These are phyloP conservation scores for Irena cyanogastra DNA, from an alignment of 2,113 vertebrate genomes.

Conservation along the genomic window DNA sequence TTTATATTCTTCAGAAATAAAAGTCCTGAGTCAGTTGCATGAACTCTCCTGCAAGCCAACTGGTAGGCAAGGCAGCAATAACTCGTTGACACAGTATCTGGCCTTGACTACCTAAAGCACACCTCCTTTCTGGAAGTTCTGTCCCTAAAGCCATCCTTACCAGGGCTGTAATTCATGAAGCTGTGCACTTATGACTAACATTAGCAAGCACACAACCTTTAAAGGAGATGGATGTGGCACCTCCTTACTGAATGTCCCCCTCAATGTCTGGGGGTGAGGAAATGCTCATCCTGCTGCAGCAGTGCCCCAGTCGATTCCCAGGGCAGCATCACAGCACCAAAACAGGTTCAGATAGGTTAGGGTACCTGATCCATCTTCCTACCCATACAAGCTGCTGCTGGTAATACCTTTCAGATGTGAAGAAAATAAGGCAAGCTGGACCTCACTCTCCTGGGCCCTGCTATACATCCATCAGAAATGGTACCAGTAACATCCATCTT, in stretches of 20 bases:
- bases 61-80: background rate
- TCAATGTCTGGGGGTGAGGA: background rate
- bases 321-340: background rate
- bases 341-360: background rate
- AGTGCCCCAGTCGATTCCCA: background rate
- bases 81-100: background rate
- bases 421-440: background rate
- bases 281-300: background rate
- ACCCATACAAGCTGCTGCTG: background rate
- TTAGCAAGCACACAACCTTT: background rate
- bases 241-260: background rate
- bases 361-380: background rate
- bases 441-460: background rate
- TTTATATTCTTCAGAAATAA: background rate
- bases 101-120: background rate
- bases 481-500: background rate
- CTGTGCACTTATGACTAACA: background rate
- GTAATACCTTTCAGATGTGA: background rate
- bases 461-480: background rate
- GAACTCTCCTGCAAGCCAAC: background rate
- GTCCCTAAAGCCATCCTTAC: background rate
- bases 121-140: background rate
- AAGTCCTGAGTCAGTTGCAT: background rate
- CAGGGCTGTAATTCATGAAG: background rate
- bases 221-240: background rate